phyloP scores from a whole-genome alignment of 2,888 invertebrate species.

The Drosophila kambysellisi region DNA sequence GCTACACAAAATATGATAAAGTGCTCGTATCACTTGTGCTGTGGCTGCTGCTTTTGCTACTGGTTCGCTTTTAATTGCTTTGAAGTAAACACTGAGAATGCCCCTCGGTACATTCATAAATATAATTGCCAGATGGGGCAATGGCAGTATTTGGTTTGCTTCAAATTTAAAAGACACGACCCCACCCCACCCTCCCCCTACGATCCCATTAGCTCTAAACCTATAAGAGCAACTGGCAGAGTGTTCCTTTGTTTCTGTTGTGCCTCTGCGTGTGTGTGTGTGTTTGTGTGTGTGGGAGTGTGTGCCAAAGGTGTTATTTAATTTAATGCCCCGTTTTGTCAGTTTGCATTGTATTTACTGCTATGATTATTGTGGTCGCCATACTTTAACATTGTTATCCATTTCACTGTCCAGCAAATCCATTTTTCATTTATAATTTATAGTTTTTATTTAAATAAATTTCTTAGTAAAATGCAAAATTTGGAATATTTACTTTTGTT shows the following conservation, averaged over 20 bases:
- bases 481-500: not conserved
- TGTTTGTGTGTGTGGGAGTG: not conserved
- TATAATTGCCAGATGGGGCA: conserved; percentile 70
- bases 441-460: not conserved
- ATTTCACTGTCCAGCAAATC: not conserved
- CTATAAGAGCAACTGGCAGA: not conserved
- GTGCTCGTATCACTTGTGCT: conserved; percentile 47
- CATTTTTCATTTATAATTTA: not conserved
- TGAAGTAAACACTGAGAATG: conserved; percentile 75
- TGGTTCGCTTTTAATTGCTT: conserved; percentile 75
- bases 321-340: conserved; percentile 58
- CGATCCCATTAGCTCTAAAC: not conserved
- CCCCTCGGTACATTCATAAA: conserved; percentile 73
- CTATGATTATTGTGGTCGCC: conserved; percentile 31
- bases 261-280: conserved; percentile 1
- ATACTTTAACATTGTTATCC: conserved; percentile 8
- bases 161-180: conserved; percentile 48
- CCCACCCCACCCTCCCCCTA: not conserved
- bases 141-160: conserved; percentile 28
- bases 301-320: conserved; percentile 30
- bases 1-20: conserved; percentile 76
- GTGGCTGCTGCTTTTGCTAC: conserved; percentile 22
- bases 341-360: conserved; percentile 44
- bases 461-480: not conserved
- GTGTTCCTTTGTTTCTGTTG: conserved; percentile 18